Evolutionary conservation across 2,797 vertebrate species (phyloP).

Genomic region (Limnodromus scolopaceus): DNA sequence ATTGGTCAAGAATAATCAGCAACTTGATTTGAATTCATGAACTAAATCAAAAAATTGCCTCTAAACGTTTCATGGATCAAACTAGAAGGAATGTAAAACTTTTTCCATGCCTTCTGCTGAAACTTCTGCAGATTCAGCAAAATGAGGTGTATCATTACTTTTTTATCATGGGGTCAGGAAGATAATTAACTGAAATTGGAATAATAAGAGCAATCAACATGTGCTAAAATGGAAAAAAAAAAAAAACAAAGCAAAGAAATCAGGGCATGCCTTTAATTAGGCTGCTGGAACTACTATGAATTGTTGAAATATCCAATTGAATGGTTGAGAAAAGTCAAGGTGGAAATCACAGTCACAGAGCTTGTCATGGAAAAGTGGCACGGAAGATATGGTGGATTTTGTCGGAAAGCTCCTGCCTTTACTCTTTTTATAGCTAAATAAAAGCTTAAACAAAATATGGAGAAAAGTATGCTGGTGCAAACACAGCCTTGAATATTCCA

Average conservation of each 20-base stretch:
- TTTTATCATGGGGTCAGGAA: background rate
- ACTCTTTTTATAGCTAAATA: background rate
- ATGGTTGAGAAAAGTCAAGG: background rate
- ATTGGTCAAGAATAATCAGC: background rate
- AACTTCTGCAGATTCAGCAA: background rate
- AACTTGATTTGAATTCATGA: background rate
- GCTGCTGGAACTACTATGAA: background rate
- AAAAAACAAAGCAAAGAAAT: background rate
- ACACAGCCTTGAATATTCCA: background rate
- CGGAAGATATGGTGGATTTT: background rate
- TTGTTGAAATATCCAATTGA: background rate
- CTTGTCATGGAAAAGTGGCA: background rate
- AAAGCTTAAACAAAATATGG: background rate
- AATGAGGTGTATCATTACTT: background rate
- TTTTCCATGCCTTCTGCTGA: background rate
- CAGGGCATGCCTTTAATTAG: background rate
- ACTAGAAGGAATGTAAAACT: background rate
- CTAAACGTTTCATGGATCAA: background rate
- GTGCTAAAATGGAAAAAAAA: background rate
- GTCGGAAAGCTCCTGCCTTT: background rate
- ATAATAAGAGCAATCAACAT: background rate
- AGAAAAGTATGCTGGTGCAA: background rate
- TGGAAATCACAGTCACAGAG: background rate
- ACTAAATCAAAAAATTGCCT: background rate
- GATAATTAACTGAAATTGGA: conserved; percentile 10